Evolutionary conservation across 92 coral and sea anemone species (phyloP), one percentile per base, ranked within the genome.

Genomic region (Diadumene lineata): DNA sequence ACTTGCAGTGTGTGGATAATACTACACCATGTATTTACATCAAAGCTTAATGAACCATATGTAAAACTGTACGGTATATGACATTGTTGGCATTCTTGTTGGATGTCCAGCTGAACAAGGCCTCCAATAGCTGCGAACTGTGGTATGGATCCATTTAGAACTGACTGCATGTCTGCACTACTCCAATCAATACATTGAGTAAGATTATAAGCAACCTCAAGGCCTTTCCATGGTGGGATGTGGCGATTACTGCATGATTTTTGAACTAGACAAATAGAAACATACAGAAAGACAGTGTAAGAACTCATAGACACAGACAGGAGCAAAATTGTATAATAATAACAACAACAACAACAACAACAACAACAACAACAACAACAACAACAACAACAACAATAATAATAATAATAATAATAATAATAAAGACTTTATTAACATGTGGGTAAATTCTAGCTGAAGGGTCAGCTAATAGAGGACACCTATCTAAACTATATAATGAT

Each of bases 1-100:
- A 75, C 51, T 63, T 74, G 25, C 72, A 91, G 51, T 19, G 97
- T 86, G 34, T 91, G 87, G n/a, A 91, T 74, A 28, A 91, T 71
- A 18, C 86, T 85, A 66, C 90, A 91, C 75, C 83, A 65, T 10
- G 89, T 77, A 18, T 82, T 84, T 7, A 89, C 79, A 29, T 88
- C 93, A 32, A 84, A 70, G 27, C 68, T 31, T 21, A 60, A 51
- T 16, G 85, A 72, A 34, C 97, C 90, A 64, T 83, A 76, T 2
- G 80, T 72, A 87, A 34, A 70, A 63, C 71, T 70, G 68, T 56
- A 84, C 33, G 60, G 74, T 38, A 56, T 53, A 46, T 21, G 66
- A 22, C 64, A 72, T 7, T 38, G 34, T 33, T 50, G 28, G 15
- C n/a, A 23, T 9, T 53, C 27, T 17, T 2, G 32, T 48, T 69